Evolutionary conservation across 2,888 invertebrate species (phyloP), one percentile per base, ranked within the genome.

Genomic region (Diadromus collaris): DNA sequence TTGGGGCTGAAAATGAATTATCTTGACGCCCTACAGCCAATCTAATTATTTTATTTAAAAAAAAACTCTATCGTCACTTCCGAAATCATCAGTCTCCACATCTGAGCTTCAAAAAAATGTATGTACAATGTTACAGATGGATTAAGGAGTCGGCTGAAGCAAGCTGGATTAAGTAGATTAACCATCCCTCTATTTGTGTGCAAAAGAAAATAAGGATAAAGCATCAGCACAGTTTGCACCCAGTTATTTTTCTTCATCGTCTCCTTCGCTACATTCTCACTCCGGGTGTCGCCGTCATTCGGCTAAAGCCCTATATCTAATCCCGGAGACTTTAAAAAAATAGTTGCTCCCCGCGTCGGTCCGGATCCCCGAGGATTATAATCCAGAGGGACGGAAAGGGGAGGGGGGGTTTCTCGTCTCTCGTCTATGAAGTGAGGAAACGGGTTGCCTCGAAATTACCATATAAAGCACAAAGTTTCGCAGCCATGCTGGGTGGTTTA

Each of bases 391-490:
- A 41, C 29, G 56, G 29, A 56, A 46, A 10, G 29, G 21, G 44
- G 16, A 24, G 34, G 32, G 32, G 27, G 24, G 44, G n/a, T n/a
- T n/a, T n/a, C 16, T 24, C 10, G 44, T 48, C 44, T 46, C 32
- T 44, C 6, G 41, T 46, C 21, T 58, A 64, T 69, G 29, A 46
- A 60, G 61, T 32, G 41, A 61, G 73, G 76, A 65, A 51, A 65
- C 69, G 24, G 70, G 68, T 60, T 60, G 67, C 60, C 74, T 73
- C 56, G 65, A 71, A 73, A 81, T 83, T 84, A 83, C 74, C 84
- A 82, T 82, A 80, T 78, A 83, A 78, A 82, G 80, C 80, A 77
- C 73, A 82, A 82, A 82, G 80, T 80, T 80, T 75, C 72, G 68
- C 46, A 78, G 56, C 69, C 76, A 60, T 46, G 65, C 32, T n/a